Conservation (phyloP, 1,140 invertebrate genomes). For the Meloidogyne hapla region DNA sequence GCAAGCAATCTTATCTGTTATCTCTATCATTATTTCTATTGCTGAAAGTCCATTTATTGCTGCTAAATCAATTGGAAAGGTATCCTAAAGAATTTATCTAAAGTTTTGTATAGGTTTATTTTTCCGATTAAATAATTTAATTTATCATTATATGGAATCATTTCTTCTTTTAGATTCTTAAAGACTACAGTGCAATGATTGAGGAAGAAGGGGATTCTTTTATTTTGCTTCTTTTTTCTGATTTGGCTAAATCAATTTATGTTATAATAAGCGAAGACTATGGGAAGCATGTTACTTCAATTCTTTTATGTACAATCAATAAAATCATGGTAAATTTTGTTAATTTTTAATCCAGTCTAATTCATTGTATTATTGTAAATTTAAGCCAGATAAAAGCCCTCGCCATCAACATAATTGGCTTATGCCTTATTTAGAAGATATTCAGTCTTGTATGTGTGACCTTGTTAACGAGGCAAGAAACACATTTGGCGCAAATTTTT, state of each 20-base stretch:
- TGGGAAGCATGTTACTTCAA: conserved; percentile 50
- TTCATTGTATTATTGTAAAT: no score
- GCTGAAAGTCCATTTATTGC: conserved; percentile 44
- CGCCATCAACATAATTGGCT: conserved; percentile 48
- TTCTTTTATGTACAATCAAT: conserved; percentile 41
- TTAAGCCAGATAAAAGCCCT: conserved; percentile 43
- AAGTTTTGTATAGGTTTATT: background rate
- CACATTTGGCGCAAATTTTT: conserved; percentile 49
- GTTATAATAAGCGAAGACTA: conserved; percentile 49
- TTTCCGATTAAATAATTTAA: background rate
- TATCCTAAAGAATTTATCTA: conserved; percentile 18
- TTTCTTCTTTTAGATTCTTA: conserved; percentile 43
- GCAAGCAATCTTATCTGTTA: conserved; percentile 35
- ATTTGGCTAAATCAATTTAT: conserved; percentile 29
- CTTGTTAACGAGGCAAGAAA: conserved; percentile 44
- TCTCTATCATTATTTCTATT: conserved; percentile 35
- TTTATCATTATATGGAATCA: no score
- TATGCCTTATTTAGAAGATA: conserved; percentile 45
- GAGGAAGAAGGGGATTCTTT: conserved; percentile 39
- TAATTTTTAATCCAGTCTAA: no score
- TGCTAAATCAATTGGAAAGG: conserved; percentile 45
- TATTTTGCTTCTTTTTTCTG: conserved; percentile 11
- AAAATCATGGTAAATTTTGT: conserved; percentile 44
- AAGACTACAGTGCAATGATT: conserved; percentile 47
- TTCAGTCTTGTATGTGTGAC: conserved; percentile 45